Base-by-base conservation (phyloP, 2,888 invertebrate species). In the Marronus borbonicus region DNA sequence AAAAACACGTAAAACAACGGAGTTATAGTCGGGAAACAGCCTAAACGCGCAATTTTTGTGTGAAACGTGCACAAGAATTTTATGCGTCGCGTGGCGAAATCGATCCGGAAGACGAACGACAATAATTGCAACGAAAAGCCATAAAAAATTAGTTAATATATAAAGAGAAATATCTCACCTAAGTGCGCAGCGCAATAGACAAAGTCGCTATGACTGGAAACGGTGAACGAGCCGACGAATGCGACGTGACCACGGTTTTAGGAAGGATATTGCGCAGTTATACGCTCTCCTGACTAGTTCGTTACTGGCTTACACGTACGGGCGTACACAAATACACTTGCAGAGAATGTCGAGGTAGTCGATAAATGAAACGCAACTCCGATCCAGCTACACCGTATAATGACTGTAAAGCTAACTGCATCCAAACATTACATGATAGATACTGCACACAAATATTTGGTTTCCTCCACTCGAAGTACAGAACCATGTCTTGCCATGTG, bases 261-360 rank as follows among this genome's bases (percentile, higher is more conserved):
- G 79, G 79, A 80, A 81, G 79, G 81, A 81, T 82, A 83, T 83
- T 83, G 83, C 83, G 83, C 83, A 83, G 83, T 83, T 83, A 68
- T 68, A 70, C 70, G 76, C 76, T 76, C 76, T 74, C 72, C 72
- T 49, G 76, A 76, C 77, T 72, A 72, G 77, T 70, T 72, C 72
- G 70, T 50, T 77, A 74, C 72, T 74, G 72, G 72, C 72, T 74
- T 55, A 74, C 72, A 74, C 44, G 44, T 52, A 65, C 65, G 68
- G 39, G 68, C 68, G 68, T 55, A 36, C 76, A 66, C 68, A 44
- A 66, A 76, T 76, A 65, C 52, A 66, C 65, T 74, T n/a, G 76
- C 76, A 75, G 55, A 24, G 76, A 76, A 76, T 66, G 66, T 65
- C 76, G 65, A 44, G 58, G 58, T 68, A 66, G 76, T 76, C 68